Evolutionary conservation across 2,888 invertebrate genomes (phyloP).

Genomic region (Acrobasis repandana): DNA sequence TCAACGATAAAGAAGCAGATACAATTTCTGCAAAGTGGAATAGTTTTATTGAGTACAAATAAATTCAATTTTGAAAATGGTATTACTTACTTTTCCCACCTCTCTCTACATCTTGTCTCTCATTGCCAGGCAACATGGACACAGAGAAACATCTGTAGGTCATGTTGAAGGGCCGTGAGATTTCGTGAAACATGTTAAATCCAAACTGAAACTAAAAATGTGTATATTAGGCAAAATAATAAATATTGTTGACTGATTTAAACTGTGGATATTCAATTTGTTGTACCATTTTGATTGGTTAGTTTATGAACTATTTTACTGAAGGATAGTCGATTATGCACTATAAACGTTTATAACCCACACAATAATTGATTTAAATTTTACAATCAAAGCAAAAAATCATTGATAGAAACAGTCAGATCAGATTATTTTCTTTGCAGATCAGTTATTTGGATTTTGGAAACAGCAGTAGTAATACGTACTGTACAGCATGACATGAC

Average conservation of each 20-base stretch:
- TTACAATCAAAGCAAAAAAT: neutral
- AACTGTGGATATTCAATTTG: conserved; percentile 23
- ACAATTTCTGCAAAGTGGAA: too few species aligned
- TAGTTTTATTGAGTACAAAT: too few species aligned
- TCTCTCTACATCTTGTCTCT: conserved; percentile 96
- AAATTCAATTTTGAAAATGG: neutral
- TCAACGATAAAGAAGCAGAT: too few species aligned
- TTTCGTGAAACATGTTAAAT: conserved; percentile 94
- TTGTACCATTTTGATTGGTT: conserved; percentile 51
- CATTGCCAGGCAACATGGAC: conserved; percentile 97
- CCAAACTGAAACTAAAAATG: conserved; percentile 89
- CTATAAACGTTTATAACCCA: neutral
- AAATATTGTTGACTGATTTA: conserved; percentile 23
- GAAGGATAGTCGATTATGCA: neutral
- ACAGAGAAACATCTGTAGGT: conserved; percentile 96
- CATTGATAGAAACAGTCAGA: neutral
- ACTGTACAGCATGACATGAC: conserved; percentile 5
- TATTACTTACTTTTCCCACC: conserved; percentile 94
- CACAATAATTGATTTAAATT: neutral
- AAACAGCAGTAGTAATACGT: neutral
- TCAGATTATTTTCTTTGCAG: too few species aligned
- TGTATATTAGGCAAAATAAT: conserved; percentile 45
- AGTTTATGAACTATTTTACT: neutral
- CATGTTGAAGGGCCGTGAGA: conserved; percentile 90
- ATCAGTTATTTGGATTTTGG: too few species aligned